Percentiles rank a stretch among this genome's conserved stretches.
phyloP scores from a whole-genome alignment of 2,113 vertebrate species.

The Melanostigma gelatinosum region DNA sequence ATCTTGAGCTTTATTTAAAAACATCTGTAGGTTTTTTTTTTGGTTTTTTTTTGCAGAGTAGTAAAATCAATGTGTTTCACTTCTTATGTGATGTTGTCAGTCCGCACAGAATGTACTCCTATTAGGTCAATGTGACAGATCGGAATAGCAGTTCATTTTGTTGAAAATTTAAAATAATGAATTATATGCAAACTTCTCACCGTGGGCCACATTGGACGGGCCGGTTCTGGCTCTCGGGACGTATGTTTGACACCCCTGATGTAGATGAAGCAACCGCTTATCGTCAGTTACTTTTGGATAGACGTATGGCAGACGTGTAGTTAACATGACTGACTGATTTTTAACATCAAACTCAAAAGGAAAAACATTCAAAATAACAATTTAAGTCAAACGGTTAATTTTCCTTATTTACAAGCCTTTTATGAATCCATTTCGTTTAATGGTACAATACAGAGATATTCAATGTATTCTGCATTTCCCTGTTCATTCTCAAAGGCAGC shows the following conservation, averaged over 20 bases:
- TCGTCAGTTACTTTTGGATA: neutral
- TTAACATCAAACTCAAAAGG: neutral
- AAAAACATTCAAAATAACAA: too few species aligned
- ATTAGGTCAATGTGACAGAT: neutral
- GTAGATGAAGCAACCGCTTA: neutral
- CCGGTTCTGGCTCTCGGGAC: too few species aligned
- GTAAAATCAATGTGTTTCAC: too few species aligned
- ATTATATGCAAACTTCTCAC: neutral
- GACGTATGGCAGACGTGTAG: neutral
- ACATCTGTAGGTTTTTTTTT: too few species aligned
- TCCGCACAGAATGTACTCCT: neutral
- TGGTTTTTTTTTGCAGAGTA: too few species aligned
- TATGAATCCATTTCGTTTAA: conserved; percentile 8
- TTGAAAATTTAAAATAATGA: neutral
- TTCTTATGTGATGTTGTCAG: too few species aligned
- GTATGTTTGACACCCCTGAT: too few species aligned
- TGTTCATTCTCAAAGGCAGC: neutral
- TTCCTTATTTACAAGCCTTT: neutral
- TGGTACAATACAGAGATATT: conserved; percentile 14
- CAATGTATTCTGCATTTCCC: conserved; percentile 13
- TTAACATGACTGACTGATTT: neutral
- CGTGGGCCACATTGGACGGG: too few species aligned
- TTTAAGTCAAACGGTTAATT: neutral
- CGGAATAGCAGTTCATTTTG: too few species aligned
- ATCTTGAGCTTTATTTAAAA: too few species aligned